A percentile compares a stretch with the other conserved stretches of the same genome.
Conservation (phyloP, 2,797 vertebrate species). For the Phrynocephalus forsythii region DNA sequence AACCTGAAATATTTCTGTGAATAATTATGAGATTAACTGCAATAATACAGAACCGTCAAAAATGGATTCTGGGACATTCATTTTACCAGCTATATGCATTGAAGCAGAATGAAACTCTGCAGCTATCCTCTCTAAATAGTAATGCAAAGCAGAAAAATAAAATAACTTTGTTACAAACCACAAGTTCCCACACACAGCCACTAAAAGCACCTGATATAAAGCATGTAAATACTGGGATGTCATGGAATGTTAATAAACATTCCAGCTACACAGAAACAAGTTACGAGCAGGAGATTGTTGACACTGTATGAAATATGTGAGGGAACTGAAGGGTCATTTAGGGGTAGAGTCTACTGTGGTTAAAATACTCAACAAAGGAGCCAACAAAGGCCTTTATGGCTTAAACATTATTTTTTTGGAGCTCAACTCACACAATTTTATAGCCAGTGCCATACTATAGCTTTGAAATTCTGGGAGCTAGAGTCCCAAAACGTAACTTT, state of each 20-base stretch:
- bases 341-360: neutral
- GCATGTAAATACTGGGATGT: neutral
- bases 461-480: too few relatives aligned
- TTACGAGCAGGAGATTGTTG: neutral
- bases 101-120: neutral
- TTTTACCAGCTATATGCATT: neutral
- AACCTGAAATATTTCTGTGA: neutral
- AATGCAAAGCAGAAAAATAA: neutral
- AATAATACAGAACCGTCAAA: neutral
- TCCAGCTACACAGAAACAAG: neutral
- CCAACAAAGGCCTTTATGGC: neutral
- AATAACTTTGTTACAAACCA: neutral
- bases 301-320: neutral
- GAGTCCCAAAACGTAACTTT: too few relatives aligned
- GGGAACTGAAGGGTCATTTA: neutral
- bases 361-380: neutral
- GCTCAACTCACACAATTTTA: too few relatives aligned
- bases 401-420: neutral
- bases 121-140: neutral
- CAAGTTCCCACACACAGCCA: neutral
- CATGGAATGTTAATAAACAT: neutral
- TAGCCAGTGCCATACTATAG: too few relatives aligned
- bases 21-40: constrained; percentile 10
- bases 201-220: neutral
- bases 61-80: neutral